Evolutionary conservation across 2,797 vertebrate species (phyloP), one percentile per base, ranked within the genome.

Genomic region (Leptodactylus fallax): DNA sequence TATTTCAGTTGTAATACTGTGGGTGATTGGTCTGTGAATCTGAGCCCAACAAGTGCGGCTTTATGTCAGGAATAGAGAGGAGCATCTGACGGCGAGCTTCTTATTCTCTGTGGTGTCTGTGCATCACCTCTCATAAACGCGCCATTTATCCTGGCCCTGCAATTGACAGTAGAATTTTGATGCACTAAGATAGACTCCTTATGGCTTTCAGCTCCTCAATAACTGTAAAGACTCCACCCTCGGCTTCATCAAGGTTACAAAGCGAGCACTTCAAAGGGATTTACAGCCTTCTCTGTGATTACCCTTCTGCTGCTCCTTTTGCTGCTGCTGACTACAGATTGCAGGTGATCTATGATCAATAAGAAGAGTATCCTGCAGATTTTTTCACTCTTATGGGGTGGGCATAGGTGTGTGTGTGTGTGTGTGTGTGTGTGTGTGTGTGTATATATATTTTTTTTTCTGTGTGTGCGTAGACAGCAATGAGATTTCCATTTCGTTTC

Each of bases 31-130:
- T 78, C 72, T 80, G 53, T 81, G 53, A 87, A 49, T 79, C 45
- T 79, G 76, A 89, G 83, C 83, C 87, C 82, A 83, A 86, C 77
- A 90, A 86, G 87, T 80, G 63, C 79, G 63, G 3, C 47, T 61
- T 86, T 72, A 8, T 81, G 36, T 79, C 80, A 47, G 74, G 1
- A 16, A 61, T n/a, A 45, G 56, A n/a, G 58, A 72, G 61, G 80
- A 85, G 78, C 80, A 60, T 69, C 81, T 79, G n/a, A 12, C 55
- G 47, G 2, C n/a, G 11, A 60, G 86, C n/a, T 45, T 89, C 17
- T 14, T 72, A 71, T 55, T 36, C n/a, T 76, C 17, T 60, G 16
- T 79, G 45, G 19, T 19, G 19, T 16, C 0, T 56, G 3, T 78
- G 71, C 77, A 65, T 91, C 74, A 53, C 27, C 27, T 87, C 56